Evolutionary conservation across 2,888 invertebrate species (phyloP).

Genomic region (Taenaris catops): DNA sequence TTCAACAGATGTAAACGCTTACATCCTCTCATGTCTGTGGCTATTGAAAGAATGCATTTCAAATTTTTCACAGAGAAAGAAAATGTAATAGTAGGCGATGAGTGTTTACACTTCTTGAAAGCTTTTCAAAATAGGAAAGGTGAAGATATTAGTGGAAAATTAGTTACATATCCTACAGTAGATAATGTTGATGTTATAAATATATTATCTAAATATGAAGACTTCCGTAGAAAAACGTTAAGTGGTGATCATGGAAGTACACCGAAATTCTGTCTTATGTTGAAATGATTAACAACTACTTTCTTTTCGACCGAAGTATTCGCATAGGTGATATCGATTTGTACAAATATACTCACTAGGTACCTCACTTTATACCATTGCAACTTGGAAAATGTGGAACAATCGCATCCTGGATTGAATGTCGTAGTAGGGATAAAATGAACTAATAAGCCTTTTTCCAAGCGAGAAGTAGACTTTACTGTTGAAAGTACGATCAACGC

Average conservation of each 20-base stretch:
- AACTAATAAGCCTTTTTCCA: slow-evolving; percentile 27
- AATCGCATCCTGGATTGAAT: slow-evolving; percentile 25
- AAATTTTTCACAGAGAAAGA: slow-evolving; percentile 15
- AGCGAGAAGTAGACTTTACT: slow-evolving; percentile 26
- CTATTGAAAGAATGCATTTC: slow-evolving; percentile 22
- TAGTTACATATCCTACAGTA: slow-evolving; percentile 1
- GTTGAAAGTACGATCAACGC: slow-evolving; percentile 41
- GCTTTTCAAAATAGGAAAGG: no score
- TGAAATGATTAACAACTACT: slow-evolving; percentile 13
- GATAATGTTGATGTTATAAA: slow-evolving; percentile 14
- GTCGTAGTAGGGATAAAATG: slow-evolving; percentile 24
- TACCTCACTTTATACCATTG: slow-evolving; percentile 7
- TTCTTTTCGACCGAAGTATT: slow-evolving; percentile 16
- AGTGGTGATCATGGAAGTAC: slow-evolving; percentile 20
- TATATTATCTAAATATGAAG: slow-evolving; percentile 14
- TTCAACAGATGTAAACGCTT: slow-evolving; percentile 33
- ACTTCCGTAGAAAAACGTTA: slow-evolving; percentile 11
- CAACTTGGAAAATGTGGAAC: slow-evolving; percentile 24
- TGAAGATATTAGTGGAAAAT: no score
- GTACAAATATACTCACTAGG: slow-evolving; percentile 7
- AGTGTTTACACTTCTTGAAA: not conserved
- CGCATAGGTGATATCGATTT: slow-evolving; percentile 20
- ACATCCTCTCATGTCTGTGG: slow-evolving; percentile 22
- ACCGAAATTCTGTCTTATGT: slow-evolving; percentile 21
- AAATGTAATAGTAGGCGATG: slow-evolving; percentile 13